Evolutionary conservation across 2,888 invertebrate species (phyloP).

Genomic region (Chymomyza fuscimana): DNA sequence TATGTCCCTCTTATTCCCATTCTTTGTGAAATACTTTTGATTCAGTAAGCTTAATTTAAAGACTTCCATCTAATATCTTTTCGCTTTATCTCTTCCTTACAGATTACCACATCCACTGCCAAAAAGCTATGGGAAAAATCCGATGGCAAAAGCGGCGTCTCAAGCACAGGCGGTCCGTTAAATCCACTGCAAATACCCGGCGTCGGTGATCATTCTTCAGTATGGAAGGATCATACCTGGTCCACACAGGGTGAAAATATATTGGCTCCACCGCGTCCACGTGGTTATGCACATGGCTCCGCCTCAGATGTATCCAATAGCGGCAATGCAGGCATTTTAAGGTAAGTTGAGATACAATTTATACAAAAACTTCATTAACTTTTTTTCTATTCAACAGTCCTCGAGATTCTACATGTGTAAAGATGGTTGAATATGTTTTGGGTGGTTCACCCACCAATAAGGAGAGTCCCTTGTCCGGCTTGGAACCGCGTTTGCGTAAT

Average conservation of each 20-base stretch:
- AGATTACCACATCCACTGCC: slow-evolving; percentile 96
- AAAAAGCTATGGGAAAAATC: slow-evolving; percentile 95
- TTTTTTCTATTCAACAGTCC: slow-evolving; percentile 82
- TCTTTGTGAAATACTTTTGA: not conserved
- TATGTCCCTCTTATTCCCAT: no score
- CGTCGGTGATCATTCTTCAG: slow-evolving; percentile 85
- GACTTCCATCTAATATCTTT: not conserved
- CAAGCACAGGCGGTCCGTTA: slow-evolving; percentile 83
- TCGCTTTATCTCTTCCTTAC: slow-evolving; percentile 75
- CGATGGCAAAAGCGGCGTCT: slow-evolving; percentile 86
- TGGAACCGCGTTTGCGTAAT: slow-evolving; percentile 85
- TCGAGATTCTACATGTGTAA: slow-evolving; percentile 93
- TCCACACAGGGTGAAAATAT: slow-evolving; percentile 92
- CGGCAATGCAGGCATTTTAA: slow-evolving; percentile 80
- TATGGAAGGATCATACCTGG: slow-evolving; percentile 96
- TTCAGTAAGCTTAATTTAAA: not conserved
- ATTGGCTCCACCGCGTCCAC: slow-evolving; percentile 88
- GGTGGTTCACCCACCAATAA: slow-evolving; percentile 93
- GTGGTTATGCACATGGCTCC: slow-evolving; percentile 82
- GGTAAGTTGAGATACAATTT: slow-evolving; percentile 67
- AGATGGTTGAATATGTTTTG: slow-evolving; percentile 99
- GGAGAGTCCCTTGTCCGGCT: slow-evolving; percentile 82
- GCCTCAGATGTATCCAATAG: slow-evolving; percentile 81
- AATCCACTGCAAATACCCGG: slow-evolving; percentile 86
- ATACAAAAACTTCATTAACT: slow-evolving; percentile 5